These are phyloP conservation scores for Phrynocephalus guinanensis DNA, from an alignment of 2,797 vertebrate species.

Conservation along the genomic window DNA sequence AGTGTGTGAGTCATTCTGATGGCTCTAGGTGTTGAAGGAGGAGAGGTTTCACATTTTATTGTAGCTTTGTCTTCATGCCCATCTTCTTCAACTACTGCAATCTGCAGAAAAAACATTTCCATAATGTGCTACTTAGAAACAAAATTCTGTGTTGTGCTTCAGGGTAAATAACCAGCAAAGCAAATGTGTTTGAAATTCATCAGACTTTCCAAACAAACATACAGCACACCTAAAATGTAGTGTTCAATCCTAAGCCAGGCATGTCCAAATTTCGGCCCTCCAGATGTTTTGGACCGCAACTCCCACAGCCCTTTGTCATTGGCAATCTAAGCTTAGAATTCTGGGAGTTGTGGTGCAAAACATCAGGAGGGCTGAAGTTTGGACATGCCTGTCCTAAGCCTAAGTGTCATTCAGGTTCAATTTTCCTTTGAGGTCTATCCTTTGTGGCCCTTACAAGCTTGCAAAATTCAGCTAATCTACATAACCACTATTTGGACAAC, in stretches of 20 bases:
- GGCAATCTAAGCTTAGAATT: too few species aligned
- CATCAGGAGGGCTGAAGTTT: too few species aligned
- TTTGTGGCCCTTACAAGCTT: background rate
- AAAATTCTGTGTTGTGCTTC: constrained; percentile 27
- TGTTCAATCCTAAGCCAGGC: background rate
- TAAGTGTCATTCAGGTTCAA: background rate
- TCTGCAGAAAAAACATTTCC: constrained; percentile 75
- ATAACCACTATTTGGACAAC: too few species aligned
- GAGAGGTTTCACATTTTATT: constrained; percentile 99
- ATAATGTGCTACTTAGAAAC: constrained; percentile 25
- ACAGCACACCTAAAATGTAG: background rate
- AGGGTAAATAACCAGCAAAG: background rate
- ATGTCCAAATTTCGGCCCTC: too few species aligned
- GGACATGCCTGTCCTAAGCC: background rate
- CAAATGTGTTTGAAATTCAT: background rate
- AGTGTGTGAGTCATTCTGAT: constrained; percentile 97
- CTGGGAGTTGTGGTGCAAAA: too few species aligned
- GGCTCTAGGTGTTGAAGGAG: constrained; percentile 92
- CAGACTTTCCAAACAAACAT: background rate
- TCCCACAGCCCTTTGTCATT: too few species aligned
- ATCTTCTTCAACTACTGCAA: constrained; percentile 96
- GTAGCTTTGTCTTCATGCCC: constrained; percentile 98
- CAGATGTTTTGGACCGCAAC: too few species aligned
- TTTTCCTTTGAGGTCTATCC: background rate
- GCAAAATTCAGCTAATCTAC: background rate